phyloP scores from a whole-genome alignment of 92 coral and sea anemone genomes.

The Meandrina meandrites region DNA sequence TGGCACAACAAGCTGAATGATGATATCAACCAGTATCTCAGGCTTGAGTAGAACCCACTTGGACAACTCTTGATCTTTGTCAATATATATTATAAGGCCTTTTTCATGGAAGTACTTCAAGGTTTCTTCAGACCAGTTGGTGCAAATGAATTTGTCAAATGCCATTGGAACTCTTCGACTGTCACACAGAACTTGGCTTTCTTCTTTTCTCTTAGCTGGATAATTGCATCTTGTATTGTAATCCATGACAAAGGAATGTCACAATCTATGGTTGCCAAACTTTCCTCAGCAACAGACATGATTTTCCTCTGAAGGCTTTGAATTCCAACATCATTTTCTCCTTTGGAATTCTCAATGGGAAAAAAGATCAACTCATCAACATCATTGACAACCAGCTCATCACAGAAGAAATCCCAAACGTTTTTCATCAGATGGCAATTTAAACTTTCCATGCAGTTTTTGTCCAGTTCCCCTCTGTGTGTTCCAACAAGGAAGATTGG shows the following conservation, averaged over 20 bases:
- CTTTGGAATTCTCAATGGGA: conserved; percentile 40
- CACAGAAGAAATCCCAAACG: conserved; percentile 29
- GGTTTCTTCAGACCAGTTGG: conserved; percentile 25
- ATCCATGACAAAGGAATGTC: conserved; percentile 53
- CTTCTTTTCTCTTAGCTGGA: background rate
- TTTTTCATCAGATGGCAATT: conserved; percentile 4
- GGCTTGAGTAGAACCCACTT: conserved; percentile 54
- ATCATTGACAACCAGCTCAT: conserved; percentile 23
- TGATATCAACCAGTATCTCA: conserved; percentile 30
- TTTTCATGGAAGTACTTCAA: conserved; percentile 48
- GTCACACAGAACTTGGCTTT: conserved; percentile 22
- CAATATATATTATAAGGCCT: conserved; percentile 47
- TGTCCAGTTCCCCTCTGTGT: conserved; percentile 25
- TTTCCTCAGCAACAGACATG: conserved; percentile 23
- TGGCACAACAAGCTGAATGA: conserved; percentile 35
- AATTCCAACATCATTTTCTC: conserved; percentile 28
- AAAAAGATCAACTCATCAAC: conserved; percentile 33
- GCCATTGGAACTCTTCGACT: conserved; percentile 24
- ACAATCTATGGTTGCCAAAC: background rate
- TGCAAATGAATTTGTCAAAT: conserved; percentile 20
- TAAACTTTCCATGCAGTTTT: background rate
- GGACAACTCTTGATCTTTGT: conserved; percentile 31
- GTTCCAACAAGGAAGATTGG: conserved; percentile 64
- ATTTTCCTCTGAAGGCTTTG: conserved; percentile 20
- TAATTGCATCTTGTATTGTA: conserved; percentile 47